Evolutionary conservation across 2,888 invertebrate species (phyloP), one percentile per base, ranked within the genome.

Genomic region (Trissoscelio sp.): DNA sequence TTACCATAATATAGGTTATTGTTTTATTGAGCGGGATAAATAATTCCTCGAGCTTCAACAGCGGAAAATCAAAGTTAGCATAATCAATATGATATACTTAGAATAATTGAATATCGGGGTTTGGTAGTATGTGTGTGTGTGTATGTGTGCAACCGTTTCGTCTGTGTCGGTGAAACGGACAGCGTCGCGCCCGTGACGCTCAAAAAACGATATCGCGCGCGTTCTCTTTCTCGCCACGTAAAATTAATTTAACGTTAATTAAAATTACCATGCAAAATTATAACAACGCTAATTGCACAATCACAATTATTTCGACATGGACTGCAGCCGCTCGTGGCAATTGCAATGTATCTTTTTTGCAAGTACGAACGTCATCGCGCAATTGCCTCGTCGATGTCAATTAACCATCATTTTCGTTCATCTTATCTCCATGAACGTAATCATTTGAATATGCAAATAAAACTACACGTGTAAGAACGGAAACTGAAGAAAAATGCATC

Each of bases 361-460:
- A 42, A 16, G 1, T 18, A 11, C 34, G 44, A 37, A 39, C 66
- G 66, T 48, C 62, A 64, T 44, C 64, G 51, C 18, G 55, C 37
- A 55, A 67, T 53, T 55, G 67, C 9, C 55, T 22, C 70, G 58
- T 16, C 72, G 28, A 20, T 48, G 73, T 67, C 73, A 67, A 66
- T 73, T 51, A 79, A 73, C 22, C 58, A 53, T 67, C 58, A 58
- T 75, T 58, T 75, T 75, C 64, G 53, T 73, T n/a, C 6, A 28
- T 28, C 72, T 73, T 58, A 69, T 79, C 73, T 60, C 18, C n/a
- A 42, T 3, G 14, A n/a, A 55, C 57, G 57, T 39, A 28, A 58
- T 67, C 53, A 73, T 79, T 73, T 60, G 74, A 69, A 69, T 80
- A 69, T 67, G 79, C 67, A 67, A 80, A 80, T 74, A 79, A 79